Percentiles rank a stretch among this genome's conserved stretches.
These are phyloP conservation scores for Caenorhabditis elegans DNA, from an alignment of 1,140 invertebrate genomes.

Conservation along the genomic window WBcel235 BX284604.4:2001001-2001500, in stretches of 20 bases:
- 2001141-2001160: background rate
- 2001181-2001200: constrained; percentile 48
- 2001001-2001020: background rate
- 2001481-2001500: no score
- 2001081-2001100: background rate
- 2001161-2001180: constrained; percentile 36
- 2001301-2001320: constrained; percentile 56
- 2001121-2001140: constrained; percentile 1
- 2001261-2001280: background rate
- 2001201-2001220: constrained; percentile 50
- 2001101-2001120: constrained; percentile 26
- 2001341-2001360: no score
- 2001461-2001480: no score
- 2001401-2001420: no score
- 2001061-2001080: background rate
- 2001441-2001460: no score
- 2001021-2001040: background rate
- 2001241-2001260: constrained; percentile 35
- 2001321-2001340: background rate
- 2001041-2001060: background rate
- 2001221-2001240: constrained; percentile 34
- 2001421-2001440: no score
- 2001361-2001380: background rate
- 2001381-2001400: no score
- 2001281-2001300: constrained; percentile 53